These are phyloP conservation scores for Antedon mediterranea DNA, from an alignment of 53 echinoderm and acorn worm genomes.

Conservation along the genomic window DNA sequence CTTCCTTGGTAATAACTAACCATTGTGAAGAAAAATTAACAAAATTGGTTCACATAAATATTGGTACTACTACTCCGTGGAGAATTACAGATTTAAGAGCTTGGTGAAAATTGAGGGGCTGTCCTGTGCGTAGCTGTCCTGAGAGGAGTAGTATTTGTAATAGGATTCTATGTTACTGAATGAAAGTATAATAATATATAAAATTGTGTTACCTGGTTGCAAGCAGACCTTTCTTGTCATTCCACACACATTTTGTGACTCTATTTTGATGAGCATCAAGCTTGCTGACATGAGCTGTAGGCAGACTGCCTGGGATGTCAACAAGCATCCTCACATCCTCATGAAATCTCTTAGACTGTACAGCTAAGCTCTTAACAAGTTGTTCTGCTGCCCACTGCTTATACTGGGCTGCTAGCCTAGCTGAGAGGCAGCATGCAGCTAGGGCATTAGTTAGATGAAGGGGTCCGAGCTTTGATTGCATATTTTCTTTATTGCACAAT, in stretches of 20 bases:
- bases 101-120: no score
- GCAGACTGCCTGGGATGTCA: constrained; percentile 63
- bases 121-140: no score
- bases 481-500: neutral
- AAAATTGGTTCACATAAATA: no score
- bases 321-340: constrained; percentile 28
- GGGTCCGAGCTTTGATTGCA: constrained; percentile 21
- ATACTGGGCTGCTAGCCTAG: constrained; percentile 64
- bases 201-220: constrained; percentile 50
- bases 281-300: constrained; percentile 37
- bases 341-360: constrained; percentile 23
- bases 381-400: constrained; percentile 98
- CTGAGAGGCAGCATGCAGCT: constrained; percentile 87
- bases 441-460: constrained; percentile 87
- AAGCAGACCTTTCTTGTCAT: constrained; percentile 43
- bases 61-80: no score
- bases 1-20: no score
- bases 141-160: no score
- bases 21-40: no score
- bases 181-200: no score
- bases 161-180: no score
- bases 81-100: no score
- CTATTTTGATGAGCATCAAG: constrained; percentile 74
- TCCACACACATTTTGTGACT: constrained; percentile 58
- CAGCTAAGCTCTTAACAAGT: constrained; percentile 77